Percentiles rank a stretch among this genome's conserved stretches.
phyloP scores from a whole-genome alignment of 92 coral and sea anemone genomes.

The Zoanthus sansibaricus region DNA sequence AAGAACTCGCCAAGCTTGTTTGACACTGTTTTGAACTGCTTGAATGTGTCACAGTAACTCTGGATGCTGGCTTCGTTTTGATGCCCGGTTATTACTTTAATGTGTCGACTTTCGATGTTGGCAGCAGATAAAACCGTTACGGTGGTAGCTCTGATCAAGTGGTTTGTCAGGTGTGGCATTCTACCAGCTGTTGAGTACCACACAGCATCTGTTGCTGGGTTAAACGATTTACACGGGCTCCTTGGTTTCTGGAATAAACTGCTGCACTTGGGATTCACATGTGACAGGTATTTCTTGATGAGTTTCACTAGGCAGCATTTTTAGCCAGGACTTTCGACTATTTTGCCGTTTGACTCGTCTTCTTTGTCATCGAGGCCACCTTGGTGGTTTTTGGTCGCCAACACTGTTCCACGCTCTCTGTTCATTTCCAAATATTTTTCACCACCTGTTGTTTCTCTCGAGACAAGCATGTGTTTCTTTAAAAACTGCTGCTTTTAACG shows the following conservation, averaged over 20 bases:
- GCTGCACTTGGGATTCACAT: constrained; percentile 24
- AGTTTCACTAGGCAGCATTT: constrained; percentile 22
- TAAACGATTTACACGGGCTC: neutral
- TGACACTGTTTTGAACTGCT: constrained; percentile 12
- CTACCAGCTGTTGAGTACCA: neutral
- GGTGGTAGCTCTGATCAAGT: neutral
- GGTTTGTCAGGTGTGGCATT: neutral
- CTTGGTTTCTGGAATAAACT: constrained; percentile 34
- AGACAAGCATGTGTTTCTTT: constrained; percentile 54
- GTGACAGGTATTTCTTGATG: constrained; percentile 41
- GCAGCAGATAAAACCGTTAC: neutral
- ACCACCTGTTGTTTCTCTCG: constrained; percentile 43
- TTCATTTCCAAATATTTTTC: neutral
- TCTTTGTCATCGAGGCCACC: constrained; percentile 45
- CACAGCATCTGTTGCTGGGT: neutral
- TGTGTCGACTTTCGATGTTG: neutral
- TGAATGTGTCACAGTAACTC: constrained; percentile 18
- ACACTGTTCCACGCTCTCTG: neutral
- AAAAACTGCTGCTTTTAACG: constrained; percentile 57
- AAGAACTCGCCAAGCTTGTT: no score
- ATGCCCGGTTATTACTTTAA: no score
- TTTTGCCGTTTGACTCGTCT: constrained; percentile 51
- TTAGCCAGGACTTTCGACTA: constrained; percentile 25
- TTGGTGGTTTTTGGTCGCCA: constrained; percentile 55
- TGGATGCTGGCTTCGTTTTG: no score